These are phyloP conservation scores for Atethmia centrago DNA, from an alignment of 2,888 invertebrate species.

Conservation along the genomic window DNA sequence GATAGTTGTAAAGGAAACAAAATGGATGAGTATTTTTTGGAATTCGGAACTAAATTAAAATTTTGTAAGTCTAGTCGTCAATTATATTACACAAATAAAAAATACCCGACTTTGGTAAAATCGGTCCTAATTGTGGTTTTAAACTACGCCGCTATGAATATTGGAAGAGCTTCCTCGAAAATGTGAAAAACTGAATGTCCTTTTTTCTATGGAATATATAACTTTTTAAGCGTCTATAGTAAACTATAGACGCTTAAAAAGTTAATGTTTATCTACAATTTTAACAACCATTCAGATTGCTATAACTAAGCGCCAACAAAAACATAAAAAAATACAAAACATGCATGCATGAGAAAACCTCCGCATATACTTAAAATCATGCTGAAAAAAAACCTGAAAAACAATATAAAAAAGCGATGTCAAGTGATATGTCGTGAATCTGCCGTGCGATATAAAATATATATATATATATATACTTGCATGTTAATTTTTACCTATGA, in stretches of 20 bases:
- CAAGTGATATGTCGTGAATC: constrained; percentile 74
- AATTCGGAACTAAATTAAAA: background rate
- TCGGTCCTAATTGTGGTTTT: background rate
- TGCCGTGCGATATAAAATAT: constrained; percentile 69
- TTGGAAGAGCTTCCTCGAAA: too few species aligned
- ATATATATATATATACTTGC: constrained; percentile 32
- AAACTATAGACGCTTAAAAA: background rate
- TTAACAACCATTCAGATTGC: constrained; percentile 53
- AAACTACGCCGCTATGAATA: background rate
- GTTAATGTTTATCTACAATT: background rate
- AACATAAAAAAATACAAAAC: constrained; percentile 39
- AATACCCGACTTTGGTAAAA: background rate
- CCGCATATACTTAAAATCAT: constrained; percentile 49
- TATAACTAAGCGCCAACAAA: constrained; percentile 50
- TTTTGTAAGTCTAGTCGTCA: background rate
- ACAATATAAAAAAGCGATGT: constrained; percentile 70
- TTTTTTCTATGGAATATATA: too few species aligned
- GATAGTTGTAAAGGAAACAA: background rate
- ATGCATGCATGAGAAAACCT: constrained; percentile 47
- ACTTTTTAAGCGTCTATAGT: too few species aligned
- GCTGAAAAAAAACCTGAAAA: constrained; percentile 56
- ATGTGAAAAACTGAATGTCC: too few species aligned
- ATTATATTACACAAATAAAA: background rate
- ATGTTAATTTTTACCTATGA: constrained; percentile 5
- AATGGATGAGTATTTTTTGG: background rate